Percentiles rank a stretch among this genome's conserved stretches.
Evolutionary conservation across 2,797 vertebrate genomes (phyloP).

Genomic region (Neomorphus geoffroyi): DNA sequence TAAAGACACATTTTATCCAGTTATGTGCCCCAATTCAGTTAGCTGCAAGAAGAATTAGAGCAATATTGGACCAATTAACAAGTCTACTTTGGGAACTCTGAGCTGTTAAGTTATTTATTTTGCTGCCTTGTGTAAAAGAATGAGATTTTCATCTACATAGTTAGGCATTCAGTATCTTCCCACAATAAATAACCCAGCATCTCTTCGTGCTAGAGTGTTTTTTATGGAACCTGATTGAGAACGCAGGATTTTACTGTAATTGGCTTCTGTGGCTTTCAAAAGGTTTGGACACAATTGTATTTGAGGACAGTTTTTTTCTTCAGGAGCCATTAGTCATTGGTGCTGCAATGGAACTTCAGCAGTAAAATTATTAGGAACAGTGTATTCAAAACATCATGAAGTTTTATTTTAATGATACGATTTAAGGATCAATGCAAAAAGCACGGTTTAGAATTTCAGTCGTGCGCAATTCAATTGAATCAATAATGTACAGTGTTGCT

Average conservation of each 20-base stretch:
- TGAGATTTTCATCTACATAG: conserved; percentile 73
- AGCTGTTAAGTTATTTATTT: conserved; percentile 76
- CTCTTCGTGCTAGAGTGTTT: neutral
- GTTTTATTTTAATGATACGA: conserved; percentile 46
- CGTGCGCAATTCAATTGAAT: conserved; percentile 60
- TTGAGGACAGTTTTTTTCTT: neutral
- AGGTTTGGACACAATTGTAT: neutral
- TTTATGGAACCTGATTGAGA: conserved; percentile 23
- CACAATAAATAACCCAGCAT: conserved; percentile 36
- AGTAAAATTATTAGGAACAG: conserved; percentile 20
- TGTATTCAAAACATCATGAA: neutral
- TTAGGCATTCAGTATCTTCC: conserved; percentile 50
- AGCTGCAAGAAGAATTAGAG: conserved; percentile 74
- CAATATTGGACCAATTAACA: conserved; percentile 74
- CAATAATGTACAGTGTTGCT: conserved; percentile 49
- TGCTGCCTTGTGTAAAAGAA: conserved; percentile 64
- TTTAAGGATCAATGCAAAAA: conserved; percentile 66
- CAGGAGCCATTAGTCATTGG: neutral
- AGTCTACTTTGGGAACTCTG: conserved; percentile 66
- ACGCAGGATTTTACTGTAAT: conserved; percentile 41
- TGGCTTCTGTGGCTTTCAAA: conserved; percentile 46
- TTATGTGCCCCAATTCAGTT: conserved; percentile 71
- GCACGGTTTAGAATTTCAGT: conserved; percentile 50
- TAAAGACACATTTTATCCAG: conserved; percentile 75
- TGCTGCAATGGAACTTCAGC: neutral